phyloP scores from a whole-genome alignment of 1,140 invertebrate species.

The Drosophila lowei region DNA sequence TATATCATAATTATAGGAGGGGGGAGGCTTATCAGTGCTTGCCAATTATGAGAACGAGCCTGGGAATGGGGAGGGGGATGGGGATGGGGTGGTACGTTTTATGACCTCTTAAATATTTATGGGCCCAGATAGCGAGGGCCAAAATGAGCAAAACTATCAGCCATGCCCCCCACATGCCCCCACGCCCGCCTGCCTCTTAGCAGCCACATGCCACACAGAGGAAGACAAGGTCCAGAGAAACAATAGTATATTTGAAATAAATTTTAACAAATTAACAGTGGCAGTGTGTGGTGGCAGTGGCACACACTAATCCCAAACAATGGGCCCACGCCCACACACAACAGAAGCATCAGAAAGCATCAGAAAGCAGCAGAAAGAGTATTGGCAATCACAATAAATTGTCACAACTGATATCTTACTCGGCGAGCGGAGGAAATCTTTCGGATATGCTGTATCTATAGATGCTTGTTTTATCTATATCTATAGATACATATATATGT shows the following conservation, averaged over 20 bases:
- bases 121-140: slow-evolving; percentile 37
- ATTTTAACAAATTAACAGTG: slow-evolving; percentile 64
- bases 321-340: slow-evolving; percentile 35
- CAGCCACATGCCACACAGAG: background rate
- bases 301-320: slow-evolving; percentile 44
- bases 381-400: slow-evolving; percentile 52
- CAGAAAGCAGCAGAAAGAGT: slow-evolving; percentile 10
- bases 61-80: no score
- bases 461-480: slow-evolving; percentile 18
- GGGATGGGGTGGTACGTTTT: slow-evolving; percentile 35
- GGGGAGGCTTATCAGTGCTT: slow-evolving; percentile 50
- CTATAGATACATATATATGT: background rate
- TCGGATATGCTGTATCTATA: slow-evolving; percentile 9
- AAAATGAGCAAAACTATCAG: slow-evolving; percentile 38
- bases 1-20: slow-evolving; percentile 54
- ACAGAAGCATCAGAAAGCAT: background rate
- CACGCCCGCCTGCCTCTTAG: no score
- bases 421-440: background rate
- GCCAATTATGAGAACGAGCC: slow-evolving; percentile 62
- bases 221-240: slow-evolving; percentile 11
- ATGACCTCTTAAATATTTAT: slow-evolving; percentile 75
- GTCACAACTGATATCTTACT: slow-evolving; percentile 55
- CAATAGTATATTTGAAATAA: slow-evolving; percentile 50
- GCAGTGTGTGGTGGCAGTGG: slow-evolving; percentile 5
- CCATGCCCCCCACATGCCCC: slow-evolving; percentile 2